A percentile compares a stretch with the other conserved stretches of the same genome.
phyloP scores from a whole-genome alignment of 2,888 invertebrate species.

The Eupithecia dodoneata region DNA sequence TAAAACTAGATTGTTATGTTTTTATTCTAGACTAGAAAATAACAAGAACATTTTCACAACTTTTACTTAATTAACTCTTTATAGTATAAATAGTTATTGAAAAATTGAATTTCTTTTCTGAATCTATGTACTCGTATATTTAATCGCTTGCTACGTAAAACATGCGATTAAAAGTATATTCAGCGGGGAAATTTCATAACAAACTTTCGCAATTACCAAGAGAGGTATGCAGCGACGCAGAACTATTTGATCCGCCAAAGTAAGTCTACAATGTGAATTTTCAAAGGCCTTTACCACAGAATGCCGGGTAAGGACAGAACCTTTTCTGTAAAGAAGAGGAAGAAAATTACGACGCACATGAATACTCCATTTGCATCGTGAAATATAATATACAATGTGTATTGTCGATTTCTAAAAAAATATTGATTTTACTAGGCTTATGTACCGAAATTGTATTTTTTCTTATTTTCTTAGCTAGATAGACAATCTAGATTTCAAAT shows the following conservation, averaged over 20 bases:
- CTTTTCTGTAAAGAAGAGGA: neutral
- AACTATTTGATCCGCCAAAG: conserved; percentile 42
- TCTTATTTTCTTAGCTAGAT: no score
- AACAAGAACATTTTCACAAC: neutral
- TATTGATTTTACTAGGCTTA: no score
- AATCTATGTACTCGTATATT: no score
- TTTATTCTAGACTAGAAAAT: neutral
- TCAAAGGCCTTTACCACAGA: conserved; percentile 8
- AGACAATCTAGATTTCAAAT: no score
- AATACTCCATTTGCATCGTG: neutral
- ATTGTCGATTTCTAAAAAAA: no score
- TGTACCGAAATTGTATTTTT: no score
- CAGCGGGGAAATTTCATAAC: conserved; percentile 49
- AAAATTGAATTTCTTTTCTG: no score
- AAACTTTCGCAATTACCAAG: conserved; percentile 57
- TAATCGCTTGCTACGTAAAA: neutral
- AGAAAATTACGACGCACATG: neutral
- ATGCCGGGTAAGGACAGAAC: neutral
- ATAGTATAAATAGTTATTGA: neutral
- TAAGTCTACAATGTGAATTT: conserved; percentile 12
- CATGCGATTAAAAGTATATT: conserved; percentile 40
- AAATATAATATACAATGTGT: neutral
- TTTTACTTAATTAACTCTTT: neutral
- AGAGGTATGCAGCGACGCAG: conserved; percentile 34
- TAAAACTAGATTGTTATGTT: neutral